Base-by-base conservation (phyloP, 1,140 invertebrate species). In the Drepana arcuata region DNA sequence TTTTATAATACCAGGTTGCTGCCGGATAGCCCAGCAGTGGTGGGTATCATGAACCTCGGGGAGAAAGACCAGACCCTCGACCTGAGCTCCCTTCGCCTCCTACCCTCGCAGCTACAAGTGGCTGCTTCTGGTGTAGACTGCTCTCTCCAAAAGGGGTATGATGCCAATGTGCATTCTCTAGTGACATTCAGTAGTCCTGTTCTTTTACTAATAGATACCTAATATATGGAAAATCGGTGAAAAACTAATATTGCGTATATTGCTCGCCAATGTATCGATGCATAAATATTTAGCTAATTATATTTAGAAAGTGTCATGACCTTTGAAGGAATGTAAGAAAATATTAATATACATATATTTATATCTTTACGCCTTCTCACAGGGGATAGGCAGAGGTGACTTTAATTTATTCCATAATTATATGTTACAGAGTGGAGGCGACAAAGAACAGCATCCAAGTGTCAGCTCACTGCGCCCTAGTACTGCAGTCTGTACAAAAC, bases 71-170 rank as follows among this genome's bases (percentile, higher is more conserved):
- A 29, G 7, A 1, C 35, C 1, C 26, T 37, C 1, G 12, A 37
- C 18, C 27, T 37, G 4, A n/a, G 6, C n/a, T 6, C 4, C 2
- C 6, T 2, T 2, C 4, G 10, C 6, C 24, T 26, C 4, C 38
- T 75, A 18, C 61, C 71, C 2, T 16, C 21, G 2, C 38, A 52
- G 10, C 21, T 79, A 34, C 34, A 16, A 29, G 69, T 79, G 1
- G 55, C 57, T n/a, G 61, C 71, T n/a, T 61, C 67, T 15, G 64
- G 74, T n/a, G 45, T 73, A 1, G 34, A 62, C 33, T 64, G 70
- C 12, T 39, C 29, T n/a, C 24, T 58, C 10, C 18, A 50, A 14
- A 75, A 73, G 28, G 63, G 60, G 73, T 78, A 61, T 54, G 38
- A 26, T 16, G 30, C 4, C 9, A 23, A 16, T n/a, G n/a, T n/a